Conservation (phyloP, 2,797 vertebrate genomes). For the Alca torda region DNA sequence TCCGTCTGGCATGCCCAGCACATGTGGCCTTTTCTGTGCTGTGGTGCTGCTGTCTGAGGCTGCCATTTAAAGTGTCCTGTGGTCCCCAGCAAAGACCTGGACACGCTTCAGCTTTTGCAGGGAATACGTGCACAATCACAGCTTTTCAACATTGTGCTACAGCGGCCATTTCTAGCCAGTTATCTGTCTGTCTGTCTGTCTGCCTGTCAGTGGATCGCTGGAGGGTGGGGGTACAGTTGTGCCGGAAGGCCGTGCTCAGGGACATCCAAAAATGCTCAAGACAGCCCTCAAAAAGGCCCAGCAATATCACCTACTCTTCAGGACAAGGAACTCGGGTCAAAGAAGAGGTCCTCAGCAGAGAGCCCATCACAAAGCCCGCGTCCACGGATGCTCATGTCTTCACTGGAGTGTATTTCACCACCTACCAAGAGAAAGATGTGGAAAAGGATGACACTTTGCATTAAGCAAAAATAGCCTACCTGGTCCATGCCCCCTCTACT, state of each 20-base stretch:
- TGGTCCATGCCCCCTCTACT: neutral
- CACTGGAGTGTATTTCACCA: neutral
- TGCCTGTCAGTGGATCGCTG: accelerated
- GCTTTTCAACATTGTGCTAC: neutral
- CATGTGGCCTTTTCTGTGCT: neutral
- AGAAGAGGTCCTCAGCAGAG: neutral
- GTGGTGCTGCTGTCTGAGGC: neutral
- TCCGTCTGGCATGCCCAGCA: accelerated
- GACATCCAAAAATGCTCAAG: neutral
- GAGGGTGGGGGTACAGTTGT: neutral
- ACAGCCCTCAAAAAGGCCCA: neutral
- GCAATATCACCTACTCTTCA: neutral
- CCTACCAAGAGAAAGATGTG: neutral
- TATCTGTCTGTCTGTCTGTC: neutral
- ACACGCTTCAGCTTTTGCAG: neutral
- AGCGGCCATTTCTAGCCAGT: neutral
- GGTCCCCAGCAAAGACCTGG: neutral
- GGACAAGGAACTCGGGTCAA: neutral
- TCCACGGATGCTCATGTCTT: neutral
- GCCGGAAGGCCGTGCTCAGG: neutral
- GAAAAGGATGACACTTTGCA: neutral
- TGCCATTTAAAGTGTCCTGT: neutral
- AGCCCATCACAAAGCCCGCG: neutral
- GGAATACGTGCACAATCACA: neutral
- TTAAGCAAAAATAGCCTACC: neutral